Evolutionary conservation across 2,113 vertebrate species (phyloP).

Genomic region (Pollimyrus isidori): DNA sequence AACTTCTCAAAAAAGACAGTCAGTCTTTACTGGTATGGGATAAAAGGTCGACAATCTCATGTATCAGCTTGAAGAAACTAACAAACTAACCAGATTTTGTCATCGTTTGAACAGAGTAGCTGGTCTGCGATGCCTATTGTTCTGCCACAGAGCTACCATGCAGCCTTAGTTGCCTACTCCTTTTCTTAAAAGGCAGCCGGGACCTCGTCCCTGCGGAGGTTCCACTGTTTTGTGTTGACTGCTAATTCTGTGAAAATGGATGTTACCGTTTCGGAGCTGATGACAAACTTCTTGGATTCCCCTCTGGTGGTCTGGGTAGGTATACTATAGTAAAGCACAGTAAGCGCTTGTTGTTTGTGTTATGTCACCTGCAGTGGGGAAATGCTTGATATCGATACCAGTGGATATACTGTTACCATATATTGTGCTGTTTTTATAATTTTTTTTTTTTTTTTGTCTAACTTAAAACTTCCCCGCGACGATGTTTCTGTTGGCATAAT

Average conservation of each 20-base stretch:
- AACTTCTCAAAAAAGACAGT: not conserved
- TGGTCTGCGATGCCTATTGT: slow-evolving; percentile 10
- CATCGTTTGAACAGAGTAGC: not conserved
- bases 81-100: not conserved
- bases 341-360: not conserved
- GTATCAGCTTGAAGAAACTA: not conserved
- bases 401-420: not conserved
- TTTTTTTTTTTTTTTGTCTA: not conserved
- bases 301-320: slow-evolving; percentile 81
- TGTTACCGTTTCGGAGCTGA: slow-evolving; percentile 72
- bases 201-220: not conserved
- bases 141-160: not conserved
- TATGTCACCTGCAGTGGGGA: slow-evolving; percentile 2
- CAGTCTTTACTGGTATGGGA: not conserved
- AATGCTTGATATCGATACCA: not conserved
- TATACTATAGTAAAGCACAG: not conserved
- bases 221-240: not conserved
- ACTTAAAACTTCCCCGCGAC: not conserved
- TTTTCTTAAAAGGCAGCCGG: not conserved
- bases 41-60: not conserved
- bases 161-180: not conserved
- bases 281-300: slow-evolving; percentile 74
- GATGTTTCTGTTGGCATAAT: not conserved
- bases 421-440: not conserved
- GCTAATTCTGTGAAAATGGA: slow-evolving; percentile 56